Evolutionary conservation across 2,113 vertebrate genomes (phyloP).

Genomic region (Lutjanus erythropterus): DNA sequence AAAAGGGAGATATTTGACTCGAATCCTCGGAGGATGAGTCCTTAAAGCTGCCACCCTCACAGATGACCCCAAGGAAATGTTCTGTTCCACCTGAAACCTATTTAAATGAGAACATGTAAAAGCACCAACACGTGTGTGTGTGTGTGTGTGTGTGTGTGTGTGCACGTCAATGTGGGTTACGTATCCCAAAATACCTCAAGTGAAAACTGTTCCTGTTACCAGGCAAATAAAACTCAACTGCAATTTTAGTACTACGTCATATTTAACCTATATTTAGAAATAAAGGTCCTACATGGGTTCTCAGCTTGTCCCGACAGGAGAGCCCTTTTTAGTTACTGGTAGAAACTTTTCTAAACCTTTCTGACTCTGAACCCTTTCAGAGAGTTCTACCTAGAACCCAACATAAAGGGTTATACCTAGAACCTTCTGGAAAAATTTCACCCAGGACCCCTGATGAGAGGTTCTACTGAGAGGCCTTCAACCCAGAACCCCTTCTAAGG

Average conservation of each 20-base stretch:
- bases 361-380: too few species aligned
- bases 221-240: neutral
- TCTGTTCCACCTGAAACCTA: slow-evolving; percentile 21
- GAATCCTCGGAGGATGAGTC: slow-evolving; percentile 31
- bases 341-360: too few species aligned
- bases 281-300: too few species aligned
- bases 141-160: neutral
- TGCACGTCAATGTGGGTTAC: neutral
- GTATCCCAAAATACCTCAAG: neutral
- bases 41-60: slow-evolving; percentile 33
- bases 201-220: neutral
- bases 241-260: neutral
- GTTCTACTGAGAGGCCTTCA: too few species aligned
- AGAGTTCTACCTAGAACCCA: too few species aligned
- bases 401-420: too few species aligned
- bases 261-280: neutral
- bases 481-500: too few species aligned
- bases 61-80: slow-evolving; percentile 16
- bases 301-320: too few species aligned
- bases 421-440: too few species aligned
- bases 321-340: too few species aligned
- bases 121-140: neutral
- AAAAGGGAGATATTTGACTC: slow-evolving; percentile 24
- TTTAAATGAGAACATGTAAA: slow-evolving; percentile 29
- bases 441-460: too few species aligned